Conservation (phyloP, 2,113 vertebrate genomes). For the Stegostoma tigrinum region DNA sequence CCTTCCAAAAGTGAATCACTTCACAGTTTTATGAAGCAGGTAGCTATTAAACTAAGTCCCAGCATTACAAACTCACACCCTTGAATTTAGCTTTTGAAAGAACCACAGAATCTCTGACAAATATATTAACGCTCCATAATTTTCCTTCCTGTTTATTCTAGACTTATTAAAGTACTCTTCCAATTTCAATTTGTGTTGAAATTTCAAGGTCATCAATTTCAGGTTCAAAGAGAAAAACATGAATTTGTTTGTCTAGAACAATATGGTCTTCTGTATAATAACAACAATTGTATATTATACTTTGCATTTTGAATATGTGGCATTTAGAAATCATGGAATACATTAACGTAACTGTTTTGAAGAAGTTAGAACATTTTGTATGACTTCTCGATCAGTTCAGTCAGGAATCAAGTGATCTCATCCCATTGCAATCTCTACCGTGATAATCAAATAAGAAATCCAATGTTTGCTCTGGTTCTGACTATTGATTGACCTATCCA, state of each 20-base stretch:
- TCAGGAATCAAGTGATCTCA: neutral
- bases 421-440: neutral
- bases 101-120: neutral
- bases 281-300: neutral
- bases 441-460: neutral
- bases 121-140: neutral
- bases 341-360: neutral
- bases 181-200: neutral
- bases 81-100: neutral
- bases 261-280: neutral
- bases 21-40: neutral
- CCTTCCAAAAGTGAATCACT: too few species aligned
- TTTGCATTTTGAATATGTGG: neutral
- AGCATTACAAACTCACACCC: neutral
- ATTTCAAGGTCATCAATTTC: neutral
- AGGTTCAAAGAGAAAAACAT: neutral
- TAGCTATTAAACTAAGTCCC: neutral
- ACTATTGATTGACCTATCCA: neutral
- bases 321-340: neutral
- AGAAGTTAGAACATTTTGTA: neutral
- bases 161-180: neutral
- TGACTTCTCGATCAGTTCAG: neutral
- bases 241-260: neutral
- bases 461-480: neutral
- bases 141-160: neutral